phyloP scores from a whole-genome alignment of 2,888 invertebrate species.

The Lasioglossum marginatum region DNA sequence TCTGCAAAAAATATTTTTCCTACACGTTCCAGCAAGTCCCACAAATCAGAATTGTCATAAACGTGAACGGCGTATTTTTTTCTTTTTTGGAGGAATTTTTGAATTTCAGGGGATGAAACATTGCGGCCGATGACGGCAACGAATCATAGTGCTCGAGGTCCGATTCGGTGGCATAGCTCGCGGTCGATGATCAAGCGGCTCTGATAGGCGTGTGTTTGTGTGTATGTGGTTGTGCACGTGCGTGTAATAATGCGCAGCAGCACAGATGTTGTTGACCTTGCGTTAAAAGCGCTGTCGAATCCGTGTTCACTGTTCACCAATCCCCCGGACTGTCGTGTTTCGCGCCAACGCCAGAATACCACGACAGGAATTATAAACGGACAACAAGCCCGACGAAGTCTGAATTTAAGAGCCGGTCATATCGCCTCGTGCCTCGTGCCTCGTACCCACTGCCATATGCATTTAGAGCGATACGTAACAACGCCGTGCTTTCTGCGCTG shows the following conservation, averaged over 20 bases:
- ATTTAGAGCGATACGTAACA: constrained; percentile 6
- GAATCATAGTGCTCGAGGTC: background rate
- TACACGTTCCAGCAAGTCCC: background rate
- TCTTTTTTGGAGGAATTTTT: background rate
- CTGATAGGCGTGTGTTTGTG: background rate
- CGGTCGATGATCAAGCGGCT: constrained; percentile 53
- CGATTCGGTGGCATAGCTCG: background rate
- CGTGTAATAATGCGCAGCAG: constrained; percentile 75
- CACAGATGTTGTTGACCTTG: constrained; percentile 80
- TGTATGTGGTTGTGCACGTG: background rate
- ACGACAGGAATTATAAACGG: constrained; percentile 5
- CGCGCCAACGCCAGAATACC: constrained; percentile 23
- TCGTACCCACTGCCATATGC: background rate
- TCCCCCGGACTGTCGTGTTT: constrained; percentile 33
- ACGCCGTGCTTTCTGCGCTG: background rate
- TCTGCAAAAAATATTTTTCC: no score
- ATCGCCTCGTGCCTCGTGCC: background rate
- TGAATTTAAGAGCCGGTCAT: background rate
- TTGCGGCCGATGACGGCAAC: background rate
- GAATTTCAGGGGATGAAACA: background rate
- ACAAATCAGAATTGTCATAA: background rate
- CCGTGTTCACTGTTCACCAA: constrained; percentile 50
- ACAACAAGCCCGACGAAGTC: background rate
- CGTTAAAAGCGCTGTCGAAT: constrained; percentile 69
- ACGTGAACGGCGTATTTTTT: background rate